Evolutionary conservation across 2,888 invertebrate species (phyloP).

Genomic region (Horisme vitalbata): DNA sequence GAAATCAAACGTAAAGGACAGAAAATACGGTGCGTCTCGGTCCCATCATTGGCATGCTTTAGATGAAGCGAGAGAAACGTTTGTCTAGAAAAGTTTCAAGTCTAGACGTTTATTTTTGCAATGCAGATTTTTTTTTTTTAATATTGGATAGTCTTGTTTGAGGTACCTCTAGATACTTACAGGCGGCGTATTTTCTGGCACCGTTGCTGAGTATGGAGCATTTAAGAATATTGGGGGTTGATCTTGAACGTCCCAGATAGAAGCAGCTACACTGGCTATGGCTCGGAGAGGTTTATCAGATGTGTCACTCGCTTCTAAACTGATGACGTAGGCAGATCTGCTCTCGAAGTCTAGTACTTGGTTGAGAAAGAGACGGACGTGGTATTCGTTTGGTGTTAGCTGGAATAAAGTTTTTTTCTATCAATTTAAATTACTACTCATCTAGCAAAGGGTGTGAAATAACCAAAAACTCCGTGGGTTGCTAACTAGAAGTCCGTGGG

Average conservation of each 20-base stretch:
- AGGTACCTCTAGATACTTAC: too few relatives aligned
- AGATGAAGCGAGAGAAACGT: too few relatives aligned
- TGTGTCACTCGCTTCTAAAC: constrained; percentile 85
- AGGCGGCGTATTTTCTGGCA: constrained; percentile 88
- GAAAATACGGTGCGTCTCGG: too few relatives aligned
- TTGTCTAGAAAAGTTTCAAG: too few relatives aligned
- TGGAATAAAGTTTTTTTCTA: constrained; percentile 53
- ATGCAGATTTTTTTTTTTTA: too few relatives aligned
- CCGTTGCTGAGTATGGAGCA: constrained; percentile 90
- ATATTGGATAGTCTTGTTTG: too few relatives aligned
- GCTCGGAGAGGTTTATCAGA: constrained; percentile 85
- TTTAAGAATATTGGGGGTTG: constrained; percentile 91
- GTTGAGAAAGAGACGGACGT: constrained; percentile 86
- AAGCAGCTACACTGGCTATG: constrained; percentile 88
- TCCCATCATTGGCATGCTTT: too few relatives aligned
- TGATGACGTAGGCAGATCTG: constrained; percentile 87
- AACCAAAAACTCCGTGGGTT: too few relatives aligned
- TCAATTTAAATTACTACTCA: too few relatives aligned
- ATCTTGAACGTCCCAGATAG: constrained; percentile 91
- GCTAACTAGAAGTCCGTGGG: too few relatives aligned
- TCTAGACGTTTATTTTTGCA: neutral
- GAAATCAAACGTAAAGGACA: too few relatives aligned
- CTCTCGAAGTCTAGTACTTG: constrained; percentile 90
- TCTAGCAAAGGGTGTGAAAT: too few relatives aligned
- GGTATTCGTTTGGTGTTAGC: constrained; percentile 87